phyloP scores from a whole-genome alignment of 2,888 invertebrate genomes.

The Xylophagus ater region DNA sequence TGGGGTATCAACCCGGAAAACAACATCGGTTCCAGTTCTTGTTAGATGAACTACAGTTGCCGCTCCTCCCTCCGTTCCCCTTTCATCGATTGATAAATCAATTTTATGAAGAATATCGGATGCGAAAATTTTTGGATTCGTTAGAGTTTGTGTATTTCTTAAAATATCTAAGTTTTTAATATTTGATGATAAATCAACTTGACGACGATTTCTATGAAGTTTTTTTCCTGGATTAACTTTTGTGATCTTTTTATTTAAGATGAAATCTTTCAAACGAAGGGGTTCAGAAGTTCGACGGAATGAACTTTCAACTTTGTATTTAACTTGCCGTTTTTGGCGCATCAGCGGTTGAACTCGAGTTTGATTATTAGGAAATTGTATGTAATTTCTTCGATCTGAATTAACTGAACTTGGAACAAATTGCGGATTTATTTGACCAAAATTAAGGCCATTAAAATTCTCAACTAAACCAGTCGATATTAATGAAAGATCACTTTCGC shows the following conservation, averaged over 20 bases:
- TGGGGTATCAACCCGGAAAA: constrained; percentile 49
- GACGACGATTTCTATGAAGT: constrained; percentile 16
- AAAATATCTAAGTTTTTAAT: constrained; percentile 19
- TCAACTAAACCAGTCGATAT: no score
- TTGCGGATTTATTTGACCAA: no score
- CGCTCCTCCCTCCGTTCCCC: constrained; percentile 55
- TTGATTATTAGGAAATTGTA: no score
- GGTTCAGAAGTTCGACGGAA: constrained; percentile 15
- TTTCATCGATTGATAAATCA: constrained; percentile 49
- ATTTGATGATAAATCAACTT: no score
- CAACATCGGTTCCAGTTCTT: constrained; percentile 43
- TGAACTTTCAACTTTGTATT: constrained; percentile 23
- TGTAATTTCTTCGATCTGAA: no score
- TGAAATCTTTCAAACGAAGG: constrained; percentile 22
- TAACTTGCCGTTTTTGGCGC: constrained; percentile 20
- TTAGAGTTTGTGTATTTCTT: constrained; percentile 9
- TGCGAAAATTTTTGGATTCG: constrained; percentile 42
- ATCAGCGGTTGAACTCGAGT: no score
- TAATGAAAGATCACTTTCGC: constrained; percentile 54
- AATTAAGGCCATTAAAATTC: no score
- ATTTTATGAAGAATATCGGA: constrained; percentile 51
- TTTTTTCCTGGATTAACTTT: constrained; percentile 24
- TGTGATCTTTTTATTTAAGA: constrained; percentile 25
- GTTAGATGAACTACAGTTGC: constrained; percentile 46
- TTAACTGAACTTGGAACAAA: no score